Percentiles rank a stretch among this genome's conserved stretches.
Conservation (phyloP, 92 coral and sea anemone species). For the Palythoa caribaeorum region DNA sequence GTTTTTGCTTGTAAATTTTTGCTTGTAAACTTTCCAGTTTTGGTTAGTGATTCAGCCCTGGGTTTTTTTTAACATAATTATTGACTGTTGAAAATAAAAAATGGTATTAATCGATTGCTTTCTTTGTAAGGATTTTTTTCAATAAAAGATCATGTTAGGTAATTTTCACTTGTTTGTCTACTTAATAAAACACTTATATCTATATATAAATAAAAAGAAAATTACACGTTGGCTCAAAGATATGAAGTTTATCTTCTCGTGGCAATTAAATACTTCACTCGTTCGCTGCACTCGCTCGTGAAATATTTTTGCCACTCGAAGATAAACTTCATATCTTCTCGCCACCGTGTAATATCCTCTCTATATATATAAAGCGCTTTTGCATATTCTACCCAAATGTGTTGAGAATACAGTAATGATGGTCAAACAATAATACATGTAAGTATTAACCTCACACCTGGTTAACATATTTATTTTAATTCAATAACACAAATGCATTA, state of each 20-base stretch:
- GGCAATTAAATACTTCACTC: too few relatives aligned
- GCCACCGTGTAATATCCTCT: background rate
- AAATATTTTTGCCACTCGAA: too few relatives aligned
- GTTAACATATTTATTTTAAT: slow-evolving; percentile 7
- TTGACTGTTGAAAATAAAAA: background rate
- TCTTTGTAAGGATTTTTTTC: background rate
- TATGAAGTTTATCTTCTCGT: too few relatives aligned
- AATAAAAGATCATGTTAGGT: background rate
- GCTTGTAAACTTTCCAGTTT: background rate
- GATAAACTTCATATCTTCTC: background rate
- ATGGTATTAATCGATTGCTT: background rate
- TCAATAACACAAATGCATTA: background rate
- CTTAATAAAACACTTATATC: background rate
- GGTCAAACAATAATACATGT: slow-evolving; percentile 2
- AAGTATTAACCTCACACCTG: slow-evolving; percentile 11
- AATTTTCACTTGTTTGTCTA: background rate
- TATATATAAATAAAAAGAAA: too few relatives aligned
- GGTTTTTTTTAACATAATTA: background rate
- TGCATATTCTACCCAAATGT: slow-evolving; percentile 11
- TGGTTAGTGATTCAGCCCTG: background rate
- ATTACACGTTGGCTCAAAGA: too few relatives aligned
- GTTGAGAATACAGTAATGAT: slow-evolving; percentile 10
- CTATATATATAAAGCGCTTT: background rate
- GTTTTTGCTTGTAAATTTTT: background rate
- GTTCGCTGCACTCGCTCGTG: too few relatives aligned